phyloP scores from a whole-genome alignment of 2,113 vertebrate species.

The Falcunculus frontatus region DNA sequence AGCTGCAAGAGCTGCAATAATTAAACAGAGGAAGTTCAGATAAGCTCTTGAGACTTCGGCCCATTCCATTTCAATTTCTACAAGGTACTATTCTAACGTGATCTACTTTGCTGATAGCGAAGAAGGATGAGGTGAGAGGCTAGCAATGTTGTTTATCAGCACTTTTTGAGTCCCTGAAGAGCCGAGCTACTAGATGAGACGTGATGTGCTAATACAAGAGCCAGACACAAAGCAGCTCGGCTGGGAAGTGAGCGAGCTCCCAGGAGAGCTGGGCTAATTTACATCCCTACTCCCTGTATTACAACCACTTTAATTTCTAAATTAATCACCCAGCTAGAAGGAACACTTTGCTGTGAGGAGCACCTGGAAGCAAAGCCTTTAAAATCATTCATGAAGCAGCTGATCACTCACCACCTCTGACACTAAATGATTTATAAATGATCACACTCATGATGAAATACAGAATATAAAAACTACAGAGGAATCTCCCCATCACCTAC shows the following conservation, averaged over 20 bases:
- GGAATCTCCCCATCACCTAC: not conserved
- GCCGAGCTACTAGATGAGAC: constrained; percentile 19
- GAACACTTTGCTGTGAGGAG: not conserved
- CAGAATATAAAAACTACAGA: not conserved
- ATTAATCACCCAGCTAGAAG: not conserved
- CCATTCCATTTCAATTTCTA: constrained; percentile 8
- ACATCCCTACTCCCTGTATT: not conserved
- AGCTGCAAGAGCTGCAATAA: constrained; percentile 35
- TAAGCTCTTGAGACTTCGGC: not conserved
- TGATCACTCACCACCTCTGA: not conserved
- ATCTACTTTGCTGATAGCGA: not conserved
- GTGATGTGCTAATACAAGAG: not conserved
- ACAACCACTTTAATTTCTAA: constrained; percentile 8
- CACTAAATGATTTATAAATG: not conserved
- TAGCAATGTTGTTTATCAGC: not conserved
- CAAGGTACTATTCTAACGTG: not conserved
- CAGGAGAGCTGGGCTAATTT: not conserved
- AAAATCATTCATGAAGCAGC: not conserved
- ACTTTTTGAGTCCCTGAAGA: not conserved
- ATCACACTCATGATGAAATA: not conserved
- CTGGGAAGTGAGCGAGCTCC: constrained; percentile 37
- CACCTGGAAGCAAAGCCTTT: not conserved
- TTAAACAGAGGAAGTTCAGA: constrained; percentile 15
- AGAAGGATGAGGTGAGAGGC: not conserved
- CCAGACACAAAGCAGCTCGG: not conserved